phyloP scores from a whole-genome alignment of 2,888 invertebrate species.

The Caenorhabditis doughertyi region DNA sequence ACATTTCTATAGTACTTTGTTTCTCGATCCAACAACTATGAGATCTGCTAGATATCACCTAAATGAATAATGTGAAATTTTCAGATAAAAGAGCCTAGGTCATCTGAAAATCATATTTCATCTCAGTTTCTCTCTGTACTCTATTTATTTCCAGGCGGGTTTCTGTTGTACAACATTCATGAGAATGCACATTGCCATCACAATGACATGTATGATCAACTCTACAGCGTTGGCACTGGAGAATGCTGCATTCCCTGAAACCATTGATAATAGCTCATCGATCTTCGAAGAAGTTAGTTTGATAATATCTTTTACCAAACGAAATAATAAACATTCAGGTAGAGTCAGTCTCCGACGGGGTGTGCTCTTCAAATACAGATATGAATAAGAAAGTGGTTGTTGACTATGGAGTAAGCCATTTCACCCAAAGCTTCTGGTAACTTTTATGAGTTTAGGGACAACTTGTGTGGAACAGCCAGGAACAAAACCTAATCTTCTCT shows the following conservation, averaged over 20 bases:
- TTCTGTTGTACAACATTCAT: slow-evolving; percentile 71
- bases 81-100: no score
- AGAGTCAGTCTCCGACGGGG: slow-evolving; percentile 49
- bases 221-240: slow-evolving; percentile 67
- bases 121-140: no score
- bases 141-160: slow-evolving; percentile 56
- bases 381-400: slow-evolving; percentile 64
- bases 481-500: slow-evolving; percentile 76
- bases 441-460: slow-evolving; percentile 65
- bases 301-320: no score
- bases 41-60: no score
- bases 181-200: slow-evolving; percentile 70
- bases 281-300: slow-evolving; percentile 44
- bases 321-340: no score
- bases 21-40: no score
- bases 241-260: slow-evolving; percentile 23
- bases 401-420: slow-evolving; percentile 68
- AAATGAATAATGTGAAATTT: no score
- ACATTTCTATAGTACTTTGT: no score
- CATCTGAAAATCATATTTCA: no score
- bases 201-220: slow-evolving; percentile 75
- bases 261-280: slow-evolving; percentile 16
- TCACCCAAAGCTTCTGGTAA: not conserved
- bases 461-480: slow-evolving; percentile 71
- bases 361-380: slow-evolving; percentile 36